These are phyloP conservation scores for Eupelmus urozonus DNA, from an alignment of 2,888 invertebrate genomes.

Conservation along the genomic window DNA sequence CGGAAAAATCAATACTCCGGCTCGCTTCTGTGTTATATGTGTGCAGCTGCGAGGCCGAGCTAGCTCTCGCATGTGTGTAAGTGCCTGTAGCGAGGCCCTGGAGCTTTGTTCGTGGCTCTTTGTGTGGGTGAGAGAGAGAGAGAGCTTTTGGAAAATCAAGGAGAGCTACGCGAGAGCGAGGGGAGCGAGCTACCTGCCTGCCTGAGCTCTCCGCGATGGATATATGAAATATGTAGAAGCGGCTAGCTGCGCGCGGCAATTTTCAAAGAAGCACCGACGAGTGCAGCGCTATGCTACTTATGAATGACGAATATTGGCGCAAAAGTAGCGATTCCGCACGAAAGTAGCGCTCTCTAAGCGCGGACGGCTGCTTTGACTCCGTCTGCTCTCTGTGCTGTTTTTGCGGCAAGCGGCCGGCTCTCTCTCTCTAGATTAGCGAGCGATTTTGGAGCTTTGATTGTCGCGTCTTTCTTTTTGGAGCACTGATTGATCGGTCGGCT, in stretches of 20 bases:
- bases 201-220: background rate
- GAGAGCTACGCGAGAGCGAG: background rate
- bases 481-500: too few species aligned
- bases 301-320: constrained; percentile 16
- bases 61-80: background rate
- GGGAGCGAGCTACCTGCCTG: too few species aligned
- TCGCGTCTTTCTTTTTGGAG: background rate
- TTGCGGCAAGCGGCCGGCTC: too few species aligned
- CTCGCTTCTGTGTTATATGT: too few species aligned
- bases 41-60: too few species aligned
- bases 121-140: too few species aligned
- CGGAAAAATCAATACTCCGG: constrained; percentile 53
- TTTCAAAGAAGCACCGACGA: constrained; percentile 23
- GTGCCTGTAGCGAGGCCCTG: too few species aligned
- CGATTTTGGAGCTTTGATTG: too few species aligned
- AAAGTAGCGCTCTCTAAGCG: background rate
- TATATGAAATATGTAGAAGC: background rate
- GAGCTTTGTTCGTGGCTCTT: too few species aligned
- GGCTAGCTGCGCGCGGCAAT: background rate
- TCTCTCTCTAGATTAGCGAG: too few species aligned
- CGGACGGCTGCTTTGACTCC: background rate
- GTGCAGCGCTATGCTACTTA: constrained; percentile 11
- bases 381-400: background rate
- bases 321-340: constrained; percentile 3
- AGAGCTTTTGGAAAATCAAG: constrained; percentile 34